Evolutionary conservation across 2,888 invertebrate species (phyloP).

Genomic region (Deilephila porcellus): DNA sequence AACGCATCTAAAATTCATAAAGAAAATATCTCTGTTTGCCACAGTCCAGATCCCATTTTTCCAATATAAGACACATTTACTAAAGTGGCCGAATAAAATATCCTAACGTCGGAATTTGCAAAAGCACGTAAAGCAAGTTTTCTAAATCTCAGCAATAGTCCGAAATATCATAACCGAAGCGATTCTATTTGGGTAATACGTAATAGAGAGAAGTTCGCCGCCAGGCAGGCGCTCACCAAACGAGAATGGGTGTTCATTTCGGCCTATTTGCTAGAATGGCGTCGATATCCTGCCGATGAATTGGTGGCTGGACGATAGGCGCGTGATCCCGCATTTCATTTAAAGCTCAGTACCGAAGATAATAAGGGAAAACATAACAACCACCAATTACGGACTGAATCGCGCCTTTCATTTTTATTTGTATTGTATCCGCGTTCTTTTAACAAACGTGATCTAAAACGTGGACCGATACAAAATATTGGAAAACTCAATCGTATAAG

Average conservation of each 20-base stretch:
- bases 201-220: constrained; percentile 70
- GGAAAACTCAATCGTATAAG: background rate
- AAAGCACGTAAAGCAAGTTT: constrained; percentile 50
- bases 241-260: constrained; percentile 63
- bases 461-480: background rate
- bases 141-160: constrained; percentile 58
- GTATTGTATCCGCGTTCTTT: background rate
- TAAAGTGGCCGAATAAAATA: constrained; percentile 40
- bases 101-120: constrained; percentile 42
- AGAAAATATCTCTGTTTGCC: background rate
- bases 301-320: constrained; percentile 55
- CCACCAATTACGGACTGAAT: constrained; percentile 41
- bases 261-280: constrained; percentile 66
- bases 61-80: constrained; percentile 29
- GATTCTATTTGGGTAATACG: constrained; percentile 70
- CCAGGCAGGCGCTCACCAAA: constrained; percentile 67
- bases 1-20: constrained; percentile 11
- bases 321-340: constrained; percentile 72
- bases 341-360: constrained; percentile 40
- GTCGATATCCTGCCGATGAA: constrained; percentile 65
- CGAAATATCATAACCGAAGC: constrained; percentile 64
- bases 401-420: constrained; percentile 5
- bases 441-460: background rate
- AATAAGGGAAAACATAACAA: constrained; percentile 35
- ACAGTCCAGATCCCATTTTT: background rate